Evolutionary conservation across 2,888 invertebrate genomes (phyloP), one percentile per base, ranked within the genome.

Genomic region (Corbicula japonica): DNA sequence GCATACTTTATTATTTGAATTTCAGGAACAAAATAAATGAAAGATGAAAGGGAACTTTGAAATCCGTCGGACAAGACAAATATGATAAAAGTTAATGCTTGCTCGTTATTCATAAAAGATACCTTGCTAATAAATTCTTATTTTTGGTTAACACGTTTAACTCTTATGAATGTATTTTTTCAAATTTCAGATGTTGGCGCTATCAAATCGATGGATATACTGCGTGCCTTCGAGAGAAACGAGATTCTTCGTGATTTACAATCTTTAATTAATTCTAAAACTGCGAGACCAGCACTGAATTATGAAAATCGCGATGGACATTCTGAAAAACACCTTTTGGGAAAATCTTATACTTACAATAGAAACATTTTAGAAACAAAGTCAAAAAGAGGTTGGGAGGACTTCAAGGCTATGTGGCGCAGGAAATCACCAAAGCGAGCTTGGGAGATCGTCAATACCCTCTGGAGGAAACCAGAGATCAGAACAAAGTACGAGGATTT

Each of bases 381-480:
- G 21, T 50, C 56, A 18, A 78, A 78, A 32, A 50, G 80, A 1
- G 73, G 76, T 1, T 80, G 80, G 80, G 80, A 80, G 44, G 73
- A 63, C 2, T 35, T 80, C 4, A 38, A 52, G 32, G 28, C 38
- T n/a, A 35, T 32, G 0, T 73, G 76, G 72, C 38, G 66, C 26
- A 50, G 30, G 8, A 41, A 58, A 26, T 71, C 62, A 28, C 80
- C 76, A 15, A 81, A 81, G 35, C 68, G 80, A 46, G 80, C 80
- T 10, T 80, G 71, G 80, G 80, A 71, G 32, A 56, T 80, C 3
- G 72, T 72, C 6, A 56, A 66, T 30, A 52, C 52, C 8, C 35
- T 74, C 4, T 81, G 80, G 80, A 41, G 58, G 44, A 48, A 65
- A 15, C 74, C 76, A 3, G 72, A 68, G 26, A 68, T 63, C 44